A percentile compares a stretch with the other conserved stretches of the same genome.
Evolutionary conservation across 2,113 vertebrate species (phyloP).

Genomic region (Microcebus griseorufus): DNA sequence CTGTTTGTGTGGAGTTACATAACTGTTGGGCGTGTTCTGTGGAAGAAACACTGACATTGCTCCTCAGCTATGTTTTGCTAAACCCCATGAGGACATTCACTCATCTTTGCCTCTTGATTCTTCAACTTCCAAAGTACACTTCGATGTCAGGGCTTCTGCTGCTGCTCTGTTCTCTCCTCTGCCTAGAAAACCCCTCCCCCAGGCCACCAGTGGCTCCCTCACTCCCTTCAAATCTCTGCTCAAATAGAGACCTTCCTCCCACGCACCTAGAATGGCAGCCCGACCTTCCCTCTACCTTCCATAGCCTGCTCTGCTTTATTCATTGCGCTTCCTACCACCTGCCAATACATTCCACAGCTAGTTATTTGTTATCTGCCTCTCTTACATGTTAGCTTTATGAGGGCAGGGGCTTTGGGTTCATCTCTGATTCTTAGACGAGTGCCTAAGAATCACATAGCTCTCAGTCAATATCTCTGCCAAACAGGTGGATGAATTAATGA

Average conservation of each 20-base stretch:
- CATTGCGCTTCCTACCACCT: not conserved
- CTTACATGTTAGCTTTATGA: not conserved
- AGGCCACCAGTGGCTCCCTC: too few relatives aligned
- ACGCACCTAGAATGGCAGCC: not conserved
- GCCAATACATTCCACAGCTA: not conserved
- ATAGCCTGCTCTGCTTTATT: not conserved
- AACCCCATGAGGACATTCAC: not conserved
- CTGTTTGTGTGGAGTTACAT: not conserved
- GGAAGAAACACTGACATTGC: slow-evolving; percentile 3
- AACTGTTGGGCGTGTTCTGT: not conserved
- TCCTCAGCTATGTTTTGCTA: slow-evolving; percentile 43
- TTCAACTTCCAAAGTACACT: not conserved
- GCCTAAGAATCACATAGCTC: not conserved
- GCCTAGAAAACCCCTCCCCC: not conserved
- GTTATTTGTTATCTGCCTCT: not conserved
- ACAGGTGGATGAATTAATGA: not conserved
- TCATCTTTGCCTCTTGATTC: not conserved
- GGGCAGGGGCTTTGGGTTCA: not conserved
- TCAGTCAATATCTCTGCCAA: not conserved
- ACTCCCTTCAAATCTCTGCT: not conserved
- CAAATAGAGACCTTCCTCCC: not conserved
- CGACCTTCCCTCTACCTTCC: accelerated
- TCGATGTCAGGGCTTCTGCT: not conserved
- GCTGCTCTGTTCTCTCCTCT: not conserved
- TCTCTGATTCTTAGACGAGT: not conserved